Base-by-base conservation (phyloP, 2,888 invertebrate genomes). In the Dorcus hopei region DNA sequence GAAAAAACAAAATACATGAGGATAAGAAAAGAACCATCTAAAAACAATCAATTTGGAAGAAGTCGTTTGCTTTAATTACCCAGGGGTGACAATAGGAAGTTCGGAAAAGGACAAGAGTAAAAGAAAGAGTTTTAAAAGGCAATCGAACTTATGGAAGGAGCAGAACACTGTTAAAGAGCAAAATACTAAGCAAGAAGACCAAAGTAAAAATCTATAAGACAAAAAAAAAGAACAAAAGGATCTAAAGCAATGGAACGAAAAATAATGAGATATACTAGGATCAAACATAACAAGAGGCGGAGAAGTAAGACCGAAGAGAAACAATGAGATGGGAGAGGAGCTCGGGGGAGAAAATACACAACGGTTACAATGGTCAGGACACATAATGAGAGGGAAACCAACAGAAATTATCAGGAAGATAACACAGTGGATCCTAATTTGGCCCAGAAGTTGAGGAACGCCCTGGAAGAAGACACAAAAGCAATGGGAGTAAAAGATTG, bases 151-250 rank as follows among this genome's bases (percentile, higher is more conserved):
- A 57, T 33, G 51, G 39, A 9, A 45, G 38, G 50, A 56, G 51
- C 39, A 56, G 9, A 38, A 9, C n/a, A 3, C 42, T 56, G 14
- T 39, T 57, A 26, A 57, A 51, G 38, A 51, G 52, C 23, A 11
- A 52, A 49, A 23, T 47, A 58, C 49, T 54, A 40, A n/a, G 38
- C 14, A 54, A 58, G 43, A 38, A 50, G 45, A 14, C 14, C 14
- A 14, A 14, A 14, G 1, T 14, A 45, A 43, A 19, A n/a, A n/a
- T n/a, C n/a, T n/a, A n/a, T n/a, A n/a, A n/a, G n/a, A n/a, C n/a
- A n/a, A n/a, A n/a, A n/a, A n/a, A n/a, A n/a, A n/a, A n/a, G n/a
- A n/a, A n/a, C n/a, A n/a, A n/a, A n/a, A n/a, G n/a, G n/a, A n/a
- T n/a, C n/a, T n/a, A n/a, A n/a, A n/a, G n/a, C n/a, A n/a, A n/a